A percentile compares a stretch with the other conserved stretches of the same genome.
Evolutionary conservation across 2,888 invertebrate species (phyloP).

Genomic region (Scaptomyza parva): DNA sequence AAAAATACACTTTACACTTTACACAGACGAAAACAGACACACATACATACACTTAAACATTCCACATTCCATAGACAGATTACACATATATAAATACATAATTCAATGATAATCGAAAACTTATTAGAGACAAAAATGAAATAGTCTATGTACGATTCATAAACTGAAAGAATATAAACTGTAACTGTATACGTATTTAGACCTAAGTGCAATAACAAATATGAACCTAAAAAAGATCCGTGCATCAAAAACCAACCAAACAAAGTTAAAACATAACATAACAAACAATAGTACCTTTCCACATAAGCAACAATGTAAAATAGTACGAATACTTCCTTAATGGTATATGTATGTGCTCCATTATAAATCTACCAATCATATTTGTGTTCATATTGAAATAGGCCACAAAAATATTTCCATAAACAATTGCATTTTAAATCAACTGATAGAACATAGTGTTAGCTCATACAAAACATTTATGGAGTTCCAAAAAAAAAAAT

Average conservation of each 20-base stretch:
- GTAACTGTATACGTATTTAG: slow-evolving; percentile 75
- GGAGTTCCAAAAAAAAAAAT: slow-evolving; percentile 33
- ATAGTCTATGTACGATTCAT: slow-evolving; percentile 44
- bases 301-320: slow-evolving; percentile 49
- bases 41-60: slow-evolving; percentile 35
- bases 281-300: slow-evolving; percentile 77
- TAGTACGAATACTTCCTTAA: slow-evolving; percentile 12
- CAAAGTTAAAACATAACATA: slow-evolving; percentile 46
- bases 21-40: slow-evolving; percentile 18
- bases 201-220: slow-evolving; percentile 67
- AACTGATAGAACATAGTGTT: slow-evolving; percentile 29
- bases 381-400: slow-evolving; percentile 64
- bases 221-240: slow-evolving; percentile 47
- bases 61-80: slow-evolving; percentile 45
- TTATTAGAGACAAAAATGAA: slow-evolving; percentile 40
- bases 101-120: slow-evolving; percentile 17
- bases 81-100: slow-evolving; percentile 25
- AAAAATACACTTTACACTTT: slow-evolving; percentile 21
- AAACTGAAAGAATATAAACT: slow-evolving; percentile 52
- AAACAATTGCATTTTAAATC: slow-evolving; percentile 40
- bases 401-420: slow-evolving; percentile 25
- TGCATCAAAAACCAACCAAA: slow-evolving; percentile 41
- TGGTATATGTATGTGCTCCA: slow-evolving; percentile 4
- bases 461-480: slow-evolving; percentile 26
- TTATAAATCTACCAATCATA: slow-evolving; percentile 28